Evolutionary conservation across 2,888 invertebrate species (phyloP).

Genomic region (Cephus runcator): DNA sequence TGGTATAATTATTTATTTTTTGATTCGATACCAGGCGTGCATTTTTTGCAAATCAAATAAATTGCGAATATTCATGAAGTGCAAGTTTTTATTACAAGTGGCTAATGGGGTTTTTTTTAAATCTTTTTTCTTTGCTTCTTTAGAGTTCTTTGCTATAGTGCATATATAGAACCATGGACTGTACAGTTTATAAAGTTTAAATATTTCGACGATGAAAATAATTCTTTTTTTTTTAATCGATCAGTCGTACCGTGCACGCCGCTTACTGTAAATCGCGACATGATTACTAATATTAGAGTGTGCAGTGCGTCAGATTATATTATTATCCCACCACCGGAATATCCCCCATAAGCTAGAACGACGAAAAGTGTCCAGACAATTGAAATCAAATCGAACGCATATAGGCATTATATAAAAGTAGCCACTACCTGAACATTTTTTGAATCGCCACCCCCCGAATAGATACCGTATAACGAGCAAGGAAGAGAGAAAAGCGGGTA

Average conservation of each 20-base stretch:
- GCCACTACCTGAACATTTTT: not conserved
- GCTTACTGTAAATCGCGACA: not conserved
- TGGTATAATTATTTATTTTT: not conserved
- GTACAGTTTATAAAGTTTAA: not conserved
- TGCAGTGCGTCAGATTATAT: constrained; percentile 13
- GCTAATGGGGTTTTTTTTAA: not conserved
- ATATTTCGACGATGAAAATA: not conserved
- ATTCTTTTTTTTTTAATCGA: not conserved
- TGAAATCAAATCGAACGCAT: constrained; percentile 10
- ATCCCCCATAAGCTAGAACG: constrained; percentile 4
- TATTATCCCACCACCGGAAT: constrained; percentile 4
- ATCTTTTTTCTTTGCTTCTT: not conserved
- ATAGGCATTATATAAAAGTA: not conserved
- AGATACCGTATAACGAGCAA: not conserved
- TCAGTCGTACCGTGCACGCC: not conserved
- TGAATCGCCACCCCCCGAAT: not conserved
- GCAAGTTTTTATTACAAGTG: not conserved
- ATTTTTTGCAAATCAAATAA: not conserved
- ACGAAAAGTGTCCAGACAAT: not conserved
- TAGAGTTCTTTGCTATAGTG: no score
- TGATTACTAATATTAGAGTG: constrained; percentile 4
- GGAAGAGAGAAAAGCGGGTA: not conserved
- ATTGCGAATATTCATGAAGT: not conserved
- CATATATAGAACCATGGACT: no score
- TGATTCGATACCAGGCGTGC: not conserved